Evolutionary conservation across 2,113 vertebrate species (phyloP).

Genomic region (Hassar affinis): DNA sequence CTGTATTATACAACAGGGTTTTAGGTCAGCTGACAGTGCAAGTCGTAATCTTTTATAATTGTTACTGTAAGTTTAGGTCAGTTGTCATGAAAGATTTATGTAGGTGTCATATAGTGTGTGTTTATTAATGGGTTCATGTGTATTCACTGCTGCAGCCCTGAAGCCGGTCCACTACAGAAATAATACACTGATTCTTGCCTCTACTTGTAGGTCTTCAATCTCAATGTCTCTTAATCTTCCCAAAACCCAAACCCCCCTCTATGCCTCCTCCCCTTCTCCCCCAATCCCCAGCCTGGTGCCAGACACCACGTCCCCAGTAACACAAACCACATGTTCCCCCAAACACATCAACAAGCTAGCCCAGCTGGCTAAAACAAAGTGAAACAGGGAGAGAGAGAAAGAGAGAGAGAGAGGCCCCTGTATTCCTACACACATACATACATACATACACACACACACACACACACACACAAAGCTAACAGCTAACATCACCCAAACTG

Average conservation of each 20-base stretch:
- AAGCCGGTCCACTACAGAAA: background rate
- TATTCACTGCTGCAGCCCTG: background rate
- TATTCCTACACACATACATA: background rate
- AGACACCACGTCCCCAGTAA: constrained; percentile 77
- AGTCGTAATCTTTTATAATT: background rate
- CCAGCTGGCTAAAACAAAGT: constrained; percentile 61
- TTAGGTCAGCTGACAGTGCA: background rate
- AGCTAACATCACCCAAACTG: constrained; percentile 25
- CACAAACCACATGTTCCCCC: constrained; percentile 75
- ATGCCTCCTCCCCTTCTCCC: constrained; percentile 54
- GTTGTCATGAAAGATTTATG: background rate
- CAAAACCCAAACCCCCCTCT: constrained; percentile 63
- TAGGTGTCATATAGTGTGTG: background rate
- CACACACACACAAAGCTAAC: constrained; percentile 22
- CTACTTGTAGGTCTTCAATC: constrained; percentile 64
- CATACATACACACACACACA: background rate
- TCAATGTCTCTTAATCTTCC: constrained; percentile 71
- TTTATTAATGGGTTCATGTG: background rate
- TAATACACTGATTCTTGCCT: constrained; percentile 43
- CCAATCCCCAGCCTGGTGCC: constrained; percentile 70
- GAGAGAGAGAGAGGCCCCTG: constrained; percentile 11
- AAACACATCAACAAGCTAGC: constrained; percentile 69
- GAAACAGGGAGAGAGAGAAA: constrained; percentile 4
- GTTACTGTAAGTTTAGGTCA: background rate
- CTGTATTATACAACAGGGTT: background rate